phyloP scores from a whole-genome alignment of 1,140 invertebrate species.

The Leptoteleia sp. region DNA sequence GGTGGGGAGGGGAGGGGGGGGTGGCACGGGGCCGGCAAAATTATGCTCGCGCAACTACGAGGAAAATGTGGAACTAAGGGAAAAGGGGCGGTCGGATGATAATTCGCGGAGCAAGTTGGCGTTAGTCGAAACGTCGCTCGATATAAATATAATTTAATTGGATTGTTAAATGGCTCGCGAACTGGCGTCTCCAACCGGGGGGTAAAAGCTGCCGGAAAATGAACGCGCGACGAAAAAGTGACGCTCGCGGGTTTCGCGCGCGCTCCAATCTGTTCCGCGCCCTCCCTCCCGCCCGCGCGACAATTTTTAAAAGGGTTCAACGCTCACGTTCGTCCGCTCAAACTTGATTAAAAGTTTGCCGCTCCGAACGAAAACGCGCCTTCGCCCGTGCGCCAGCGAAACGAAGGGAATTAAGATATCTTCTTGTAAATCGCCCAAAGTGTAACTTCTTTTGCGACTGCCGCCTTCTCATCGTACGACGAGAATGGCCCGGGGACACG shows the following conservation, averaged over 20 bases:
- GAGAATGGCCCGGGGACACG: constrained; percentile 45
- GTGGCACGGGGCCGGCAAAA: too few relatives aligned
- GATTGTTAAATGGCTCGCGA: too few relatives aligned
- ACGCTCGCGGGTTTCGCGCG: constrained; percentile 15
- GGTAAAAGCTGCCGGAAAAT: constrained; percentile 22
- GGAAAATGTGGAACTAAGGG: too few relatives aligned
- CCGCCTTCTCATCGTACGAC: constrained; percentile 32
- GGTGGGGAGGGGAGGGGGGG: too few relatives aligned
- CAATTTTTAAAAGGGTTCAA: constrained; percentile 70
- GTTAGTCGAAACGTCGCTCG: not conserved
- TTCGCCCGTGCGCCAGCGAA: constrained; percentile 62
- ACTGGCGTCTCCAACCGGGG: too few relatives aligned
- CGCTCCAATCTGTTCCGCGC: constrained; percentile 68
- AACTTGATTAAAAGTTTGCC: constrained; percentile 76
- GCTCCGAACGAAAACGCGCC: constrained; percentile 23
- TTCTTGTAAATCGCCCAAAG: constrained; percentile 72
- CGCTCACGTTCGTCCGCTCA: constrained; percentile 39
- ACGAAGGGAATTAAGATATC: constrained; percentile 74
- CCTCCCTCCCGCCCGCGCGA: too few relatives aligned
- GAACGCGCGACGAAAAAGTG: constrained; percentile 21
- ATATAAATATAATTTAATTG: constrained; percentile 72
- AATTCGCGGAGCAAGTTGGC: too few relatives aligned
- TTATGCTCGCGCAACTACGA: too few relatives aligned
- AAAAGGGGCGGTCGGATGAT: too few relatives aligned
- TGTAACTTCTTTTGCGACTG: constrained; percentile 69